Conservation (phyloP, 2,888 invertebrate species). For the Lobophora halterata region DNA sequence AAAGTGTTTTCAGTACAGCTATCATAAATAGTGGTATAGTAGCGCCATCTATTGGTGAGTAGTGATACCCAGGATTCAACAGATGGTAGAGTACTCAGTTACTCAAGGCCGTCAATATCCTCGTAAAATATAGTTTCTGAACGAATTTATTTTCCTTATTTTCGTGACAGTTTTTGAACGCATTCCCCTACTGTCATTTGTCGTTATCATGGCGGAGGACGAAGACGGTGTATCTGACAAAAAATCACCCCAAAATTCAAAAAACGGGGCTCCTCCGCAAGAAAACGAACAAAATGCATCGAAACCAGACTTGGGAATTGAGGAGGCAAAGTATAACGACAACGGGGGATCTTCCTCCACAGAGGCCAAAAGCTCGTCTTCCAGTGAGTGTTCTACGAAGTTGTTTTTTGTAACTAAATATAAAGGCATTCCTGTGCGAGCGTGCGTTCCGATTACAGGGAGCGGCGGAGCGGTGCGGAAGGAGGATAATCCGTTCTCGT, state of each 20-base stretch:
- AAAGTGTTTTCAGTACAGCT: too few species aligned
- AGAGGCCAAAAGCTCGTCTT: constrained; percentile 66
- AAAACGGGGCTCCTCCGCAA: constrained; percentile 57
- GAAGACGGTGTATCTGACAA: constrained; percentile 76
- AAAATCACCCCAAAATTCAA: constrained; percentile 71
- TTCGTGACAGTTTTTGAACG: constrained; percentile 41
- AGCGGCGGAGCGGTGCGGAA: constrained; percentile 72
- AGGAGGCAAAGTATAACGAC: constrained; percentile 69
- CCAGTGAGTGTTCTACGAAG: constrained; percentile 70
- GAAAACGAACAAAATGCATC: constrained; percentile 64
- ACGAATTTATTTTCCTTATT: constrained; percentile 31
- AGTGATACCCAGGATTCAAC: too few species aligned
- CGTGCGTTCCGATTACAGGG: constrained; percentile 59
- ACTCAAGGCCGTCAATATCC: too few species aligned
- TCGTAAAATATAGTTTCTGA: constrained; percentile 39
- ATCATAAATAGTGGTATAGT: too few species aligned
- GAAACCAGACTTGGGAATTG: constrained; percentile 75
- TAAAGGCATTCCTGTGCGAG: constrained; percentile 54
- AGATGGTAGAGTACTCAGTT: too few species aligned
- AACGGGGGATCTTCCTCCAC: constrained; percentile 58
- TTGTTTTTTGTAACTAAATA: constrained; percentile 75
- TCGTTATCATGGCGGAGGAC: constrained; percentile 79
- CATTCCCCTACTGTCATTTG: constrained; percentile 59
- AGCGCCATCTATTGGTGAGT: too few species aligned
- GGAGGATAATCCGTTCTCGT: constrained; percentile 91